Conservation (phyloP, 2,797 vertebrate genomes). For the Neopelma chrysocephalum region DNA sequence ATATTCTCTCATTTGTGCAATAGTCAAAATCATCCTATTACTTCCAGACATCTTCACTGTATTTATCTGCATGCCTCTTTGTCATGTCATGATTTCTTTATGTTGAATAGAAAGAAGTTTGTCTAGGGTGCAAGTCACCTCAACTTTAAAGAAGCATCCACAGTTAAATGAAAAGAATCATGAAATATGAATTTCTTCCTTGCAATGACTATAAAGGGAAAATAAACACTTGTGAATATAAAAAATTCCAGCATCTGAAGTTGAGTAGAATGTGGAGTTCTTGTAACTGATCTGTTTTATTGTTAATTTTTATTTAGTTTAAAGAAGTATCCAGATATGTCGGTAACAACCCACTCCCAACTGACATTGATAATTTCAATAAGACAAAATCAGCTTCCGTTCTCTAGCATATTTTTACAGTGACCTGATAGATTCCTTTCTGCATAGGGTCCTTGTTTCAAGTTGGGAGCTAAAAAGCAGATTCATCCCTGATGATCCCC, state of each 20-base stretch:
- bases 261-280: background rate
- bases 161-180: background rate
- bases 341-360: background rate
- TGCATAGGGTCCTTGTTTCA: background rate
- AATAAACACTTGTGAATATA: background rate
- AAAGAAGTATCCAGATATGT: background rate
- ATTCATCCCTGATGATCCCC: background rate
- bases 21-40: background rate
- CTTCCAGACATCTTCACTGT: background rate
- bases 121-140: background rate
- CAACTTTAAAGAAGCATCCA: background rate
- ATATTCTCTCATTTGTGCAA: background rate
- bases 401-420: background rate
- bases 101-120: background rate
- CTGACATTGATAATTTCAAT: background rate
- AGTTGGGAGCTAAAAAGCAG: background rate
- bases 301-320: background rate
- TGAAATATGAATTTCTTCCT: background rate
- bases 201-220: background rate
- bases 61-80: background rate
- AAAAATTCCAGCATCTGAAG: background rate
- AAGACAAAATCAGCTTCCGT: background rate
- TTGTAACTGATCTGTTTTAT: background rate
- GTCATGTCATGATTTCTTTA: background rate
- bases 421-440: background rate